Evolutionary conservation across 23 tunicate species (phyloP).

Genomic region (Diplosoma virens): DNA sequence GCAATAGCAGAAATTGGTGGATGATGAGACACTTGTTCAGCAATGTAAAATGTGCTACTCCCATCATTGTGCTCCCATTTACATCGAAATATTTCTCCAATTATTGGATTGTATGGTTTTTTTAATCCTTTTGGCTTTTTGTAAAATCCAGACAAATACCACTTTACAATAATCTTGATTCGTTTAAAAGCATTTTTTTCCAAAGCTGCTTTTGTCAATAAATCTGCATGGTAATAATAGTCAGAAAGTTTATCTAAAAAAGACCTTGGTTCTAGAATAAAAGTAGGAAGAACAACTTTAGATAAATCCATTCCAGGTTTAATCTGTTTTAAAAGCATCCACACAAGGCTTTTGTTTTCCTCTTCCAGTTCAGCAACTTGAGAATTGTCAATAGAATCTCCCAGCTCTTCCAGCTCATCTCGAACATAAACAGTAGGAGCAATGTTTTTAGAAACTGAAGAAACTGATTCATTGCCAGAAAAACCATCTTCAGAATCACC

Average conservation of each 20-base stretch:
- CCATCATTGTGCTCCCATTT: slow-evolving; percentile 61
- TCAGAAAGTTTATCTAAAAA: slow-evolving; percentile 65
- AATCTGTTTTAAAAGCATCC: slow-evolving; percentile 51
- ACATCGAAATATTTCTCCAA: slow-evolving; percentile 65
- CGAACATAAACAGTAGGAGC: slow-evolving; percentile 11
- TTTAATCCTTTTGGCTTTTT: slow-evolving; percentile 64
- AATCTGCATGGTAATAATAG: slow-evolving; percentile 66
- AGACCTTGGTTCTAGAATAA: slow-evolving; percentile 63
- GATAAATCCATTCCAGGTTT: slow-evolving; percentile 75
- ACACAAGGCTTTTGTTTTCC: slow-evolving; percentile 57
- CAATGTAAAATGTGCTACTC: slow-evolving; percentile 48
- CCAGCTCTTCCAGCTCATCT: slow-evolving; percentile 34
- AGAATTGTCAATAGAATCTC: slow-evolving; percentile 37
- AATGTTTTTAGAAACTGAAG: not conserved
- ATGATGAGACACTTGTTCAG: slow-evolving; percentile 73
- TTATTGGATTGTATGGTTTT: slow-evolving; percentile 64
- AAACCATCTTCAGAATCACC: slow-evolving; percentile 13
- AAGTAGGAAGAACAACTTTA: slow-evolving; percentile 70
- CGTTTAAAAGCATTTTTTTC: slow-evolving; percentile 44
- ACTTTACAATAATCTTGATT: slow-evolving; percentile 41
- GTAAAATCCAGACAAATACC: slow-evolving; percentile 75
- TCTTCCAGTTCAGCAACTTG: slow-evolving; percentile 47
- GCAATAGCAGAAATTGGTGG: slow-evolving; percentile 70
- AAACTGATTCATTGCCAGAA: not conserved
- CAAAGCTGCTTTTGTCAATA: slow-evolving; percentile 23